Evolutionary conservation across 1,140 invertebrate species (phyloP).

Genomic region (Idris sp.): DNA sequence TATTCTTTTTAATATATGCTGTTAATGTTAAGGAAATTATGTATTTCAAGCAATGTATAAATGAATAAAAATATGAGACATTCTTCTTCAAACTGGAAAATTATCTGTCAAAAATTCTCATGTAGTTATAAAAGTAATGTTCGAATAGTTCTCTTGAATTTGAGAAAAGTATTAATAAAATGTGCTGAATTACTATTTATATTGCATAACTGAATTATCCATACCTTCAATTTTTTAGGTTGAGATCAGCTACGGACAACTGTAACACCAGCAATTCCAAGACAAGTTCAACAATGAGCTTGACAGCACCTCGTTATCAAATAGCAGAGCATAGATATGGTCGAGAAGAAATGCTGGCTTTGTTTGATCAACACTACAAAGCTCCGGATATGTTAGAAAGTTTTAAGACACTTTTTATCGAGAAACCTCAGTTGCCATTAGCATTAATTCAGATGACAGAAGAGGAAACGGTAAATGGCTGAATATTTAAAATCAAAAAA

Average conservation of each 20-base stretch:
- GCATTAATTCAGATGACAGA: constrained; percentile 87
- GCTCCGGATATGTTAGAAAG: constrained; percentile 83
- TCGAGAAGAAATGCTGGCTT: constrained; percentile 91
- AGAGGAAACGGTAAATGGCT: constrained; percentile 88
- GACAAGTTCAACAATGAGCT: constrained; percentile 73
- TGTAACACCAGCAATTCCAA: constrained; percentile 73
- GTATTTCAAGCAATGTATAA: no score
- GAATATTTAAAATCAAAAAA: no score
- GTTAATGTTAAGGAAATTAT: no score
- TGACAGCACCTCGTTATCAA: constrained; percentile 79
- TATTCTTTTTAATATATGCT: no score
- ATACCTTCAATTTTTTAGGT: constrained; percentile 9
- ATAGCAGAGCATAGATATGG: constrained; percentile 89
- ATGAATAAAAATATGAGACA: no score
- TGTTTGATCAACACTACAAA: constrained; percentile 84
- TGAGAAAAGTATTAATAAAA: no score
- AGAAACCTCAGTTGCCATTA: constrained; percentile 87
- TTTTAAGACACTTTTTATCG: constrained; percentile 84
- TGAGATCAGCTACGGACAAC: constrained; percentile 30
- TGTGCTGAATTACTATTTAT: no score
- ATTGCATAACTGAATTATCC: not conserved
- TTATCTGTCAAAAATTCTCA: no score
- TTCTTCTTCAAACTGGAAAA: no score
- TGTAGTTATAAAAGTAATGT: no score
- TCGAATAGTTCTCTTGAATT: no score